Conservation (phyloP, 2,113 vertebrate species). For the Ciconia maguari region DNA sequence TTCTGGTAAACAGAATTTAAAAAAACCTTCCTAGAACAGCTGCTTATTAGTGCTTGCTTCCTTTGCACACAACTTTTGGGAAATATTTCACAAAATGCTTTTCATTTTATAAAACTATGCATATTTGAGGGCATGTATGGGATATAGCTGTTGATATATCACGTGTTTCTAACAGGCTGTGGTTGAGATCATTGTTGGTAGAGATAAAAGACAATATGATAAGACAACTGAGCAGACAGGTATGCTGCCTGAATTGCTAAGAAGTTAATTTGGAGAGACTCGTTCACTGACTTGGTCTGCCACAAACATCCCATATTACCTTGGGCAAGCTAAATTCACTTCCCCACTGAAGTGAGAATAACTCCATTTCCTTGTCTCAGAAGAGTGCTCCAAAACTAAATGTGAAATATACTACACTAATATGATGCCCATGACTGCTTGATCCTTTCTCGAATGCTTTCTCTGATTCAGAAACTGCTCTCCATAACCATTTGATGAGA, state of each 20-base stretch:
- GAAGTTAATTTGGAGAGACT: neutral
- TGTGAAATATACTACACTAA: neutral
- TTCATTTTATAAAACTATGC: neutral
- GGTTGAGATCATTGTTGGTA: neutral
- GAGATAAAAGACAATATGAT: neutral
- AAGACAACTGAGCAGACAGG: neutral
- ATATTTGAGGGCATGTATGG: neutral
- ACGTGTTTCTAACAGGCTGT: neutral
- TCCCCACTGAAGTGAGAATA: neutral
- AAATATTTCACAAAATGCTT: neutral
- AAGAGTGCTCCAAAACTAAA: neutral
- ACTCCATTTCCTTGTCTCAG: neutral
- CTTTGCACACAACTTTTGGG: neutral
- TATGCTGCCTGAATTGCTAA: neutral
- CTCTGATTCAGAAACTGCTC: neutral
- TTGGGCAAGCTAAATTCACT: neutral
- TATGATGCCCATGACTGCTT: neutral
- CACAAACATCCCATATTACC: neutral
- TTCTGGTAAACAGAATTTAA: neutral
- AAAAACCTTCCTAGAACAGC: neutral
- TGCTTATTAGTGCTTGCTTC: neutral
- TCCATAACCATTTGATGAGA: neutral
- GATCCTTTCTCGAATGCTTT: fast-evolving
- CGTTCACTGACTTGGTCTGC: neutral
- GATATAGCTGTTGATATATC: neutral